Conservation (phyloP, 2,113 vertebrate species). For the Callocephalon fimbriatum region DNA sequence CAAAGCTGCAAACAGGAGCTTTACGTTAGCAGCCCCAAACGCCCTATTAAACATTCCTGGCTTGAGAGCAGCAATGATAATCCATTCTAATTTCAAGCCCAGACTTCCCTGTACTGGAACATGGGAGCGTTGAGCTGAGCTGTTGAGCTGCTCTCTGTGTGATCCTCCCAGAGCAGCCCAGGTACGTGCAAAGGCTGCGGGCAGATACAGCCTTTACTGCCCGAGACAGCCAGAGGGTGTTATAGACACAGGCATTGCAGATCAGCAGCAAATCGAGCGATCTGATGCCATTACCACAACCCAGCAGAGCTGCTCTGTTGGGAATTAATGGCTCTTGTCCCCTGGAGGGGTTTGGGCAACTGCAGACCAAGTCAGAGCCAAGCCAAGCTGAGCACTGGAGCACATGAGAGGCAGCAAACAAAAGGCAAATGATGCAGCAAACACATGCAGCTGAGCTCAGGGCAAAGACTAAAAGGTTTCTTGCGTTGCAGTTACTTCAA, state of each 20-base stretch:
- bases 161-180: not conserved
- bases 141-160: not conserved
- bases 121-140: not conserved
- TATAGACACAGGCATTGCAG: not conserved
- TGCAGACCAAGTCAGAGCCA: not conserved
- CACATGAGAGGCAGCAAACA: not conserved
- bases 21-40: not conserved
- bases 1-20: not conserved
- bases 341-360: not conserved
- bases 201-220: not conserved
- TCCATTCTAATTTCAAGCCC: not conserved
- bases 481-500: too few species aligned
- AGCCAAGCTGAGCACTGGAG: not conserved
- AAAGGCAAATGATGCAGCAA: not conserved
- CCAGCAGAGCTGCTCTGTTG: not conserved
- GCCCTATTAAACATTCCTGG: not conserved
- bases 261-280: not conserved
- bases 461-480: not conserved
- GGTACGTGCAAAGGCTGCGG: not conserved
- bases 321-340: not conserved
- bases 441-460: slow-evolving; percentile 18
- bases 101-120: not conserved
- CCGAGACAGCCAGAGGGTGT: not conserved
- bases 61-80: not conserved
- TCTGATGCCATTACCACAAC: not conserved